Base-by-base conservation (phyloP, 2,113 vertebrate species). In the Sarotherodon lohbergeri region DNA sequence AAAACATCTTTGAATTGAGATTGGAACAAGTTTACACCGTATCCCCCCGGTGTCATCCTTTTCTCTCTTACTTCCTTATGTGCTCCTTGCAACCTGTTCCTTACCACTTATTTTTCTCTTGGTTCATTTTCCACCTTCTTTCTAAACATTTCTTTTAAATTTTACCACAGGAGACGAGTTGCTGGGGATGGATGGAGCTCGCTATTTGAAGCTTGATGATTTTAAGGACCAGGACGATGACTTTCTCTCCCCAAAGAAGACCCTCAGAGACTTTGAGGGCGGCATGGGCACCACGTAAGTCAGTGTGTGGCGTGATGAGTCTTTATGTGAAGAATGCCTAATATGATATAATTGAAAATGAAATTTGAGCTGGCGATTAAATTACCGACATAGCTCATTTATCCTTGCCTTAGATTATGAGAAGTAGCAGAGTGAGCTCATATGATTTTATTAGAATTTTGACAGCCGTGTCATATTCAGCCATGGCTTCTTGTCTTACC, bases 191-290 rank as follows among this genome's bases (percentile, higher is more conserved):
- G 97, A 97, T 36, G 96, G 96, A 13, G 96, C 93, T 11, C 95
- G 96, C 16, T 97, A 97, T 89, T 90, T 97, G 81, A 97, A 97
- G 89, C 94, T 97, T 13, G 97, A 97, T 39, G 96, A 97, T 91
- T 94, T 97, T 68, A 97, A 97, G 88, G 97, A 97, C 83, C 97
- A 96, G 84, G 97, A 97, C 13, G 97, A 97, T 36, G 96, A 97
- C 88, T 97, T 97, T 89, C 95, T 97, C 36, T 97, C 96, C 43
- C 96, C 96, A 0, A 97, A 97, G 86, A 97, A 96, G 88, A 94
- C 95, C 14, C 86, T 97, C 4, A 71, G 96, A 93, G 97, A 97
- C 76, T 97, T 97, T 88, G 97, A 97, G 87, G 94, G 96, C 1
- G 96, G 96, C 43, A 82, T 96, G 87, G 97, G 96, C 4, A 96